Conservation (phyloP, 1,140 invertebrate genomes). For the Trachymyrmex septentrionalis region DNA sequence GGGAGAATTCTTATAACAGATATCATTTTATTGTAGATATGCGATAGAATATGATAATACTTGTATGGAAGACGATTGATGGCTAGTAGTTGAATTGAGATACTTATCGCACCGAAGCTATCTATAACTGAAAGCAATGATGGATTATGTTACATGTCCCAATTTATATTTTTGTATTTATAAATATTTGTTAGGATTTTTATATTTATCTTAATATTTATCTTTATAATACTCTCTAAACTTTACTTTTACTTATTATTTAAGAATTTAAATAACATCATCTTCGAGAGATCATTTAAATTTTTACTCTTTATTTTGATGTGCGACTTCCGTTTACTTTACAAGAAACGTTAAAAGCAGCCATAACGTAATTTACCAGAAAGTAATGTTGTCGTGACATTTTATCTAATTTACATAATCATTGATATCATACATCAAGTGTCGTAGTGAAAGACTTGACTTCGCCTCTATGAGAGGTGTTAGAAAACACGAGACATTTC, state of each 20-base stretch:
- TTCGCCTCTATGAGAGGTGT: background rate
- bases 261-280: slow-evolving; percentile 4
- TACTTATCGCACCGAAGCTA: slow-evolving; percentile 2
- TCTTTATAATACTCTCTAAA: background rate
- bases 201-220: background rate
- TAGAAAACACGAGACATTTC: slow-evolving; percentile 62
- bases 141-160: background rate
- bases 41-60: slow-evolving; percentile 10
- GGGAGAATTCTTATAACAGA: background rate
- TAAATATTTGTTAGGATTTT: background rate
- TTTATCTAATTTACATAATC: slow-evolving; percentile 51
- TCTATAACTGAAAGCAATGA: background rate
- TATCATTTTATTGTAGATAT: background rate
- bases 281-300: background rate
- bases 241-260: background rate
- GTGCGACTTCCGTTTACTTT: background rate
- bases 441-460: slow-evolving; percentile 21
- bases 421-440: slow-evolving; percentile 28
- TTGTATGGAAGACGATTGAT: background rate
- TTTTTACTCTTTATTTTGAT: background rate
- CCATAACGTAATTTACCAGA: slow-evolving; percentile 3
- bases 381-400: slow-evolving; percentile 10
- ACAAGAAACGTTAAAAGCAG: background rate
- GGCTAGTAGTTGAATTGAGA: background rate
- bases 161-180: slow-evolving; percentile 12